These are phyloP conservation scores for Caenorhabditis sp. DNA, from an alignment of 2,888 invertebrate species.

Conservation along the genomic window DNA sequence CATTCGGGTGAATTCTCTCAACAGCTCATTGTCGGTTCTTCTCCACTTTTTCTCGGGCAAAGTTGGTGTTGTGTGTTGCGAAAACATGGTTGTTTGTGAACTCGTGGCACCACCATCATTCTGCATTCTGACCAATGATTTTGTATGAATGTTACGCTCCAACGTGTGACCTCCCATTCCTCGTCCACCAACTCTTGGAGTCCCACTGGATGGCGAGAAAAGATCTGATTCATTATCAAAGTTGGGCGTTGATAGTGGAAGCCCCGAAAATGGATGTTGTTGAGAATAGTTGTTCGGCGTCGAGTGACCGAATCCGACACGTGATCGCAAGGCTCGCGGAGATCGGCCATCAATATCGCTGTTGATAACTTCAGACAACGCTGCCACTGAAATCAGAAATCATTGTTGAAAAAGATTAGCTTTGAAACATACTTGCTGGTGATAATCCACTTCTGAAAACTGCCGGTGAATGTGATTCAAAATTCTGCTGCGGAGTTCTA, in stretches of 20 bases:
- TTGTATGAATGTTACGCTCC: not conserved
- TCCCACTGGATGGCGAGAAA: not conserved
- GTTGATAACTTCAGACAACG: conserved; percentile 25
- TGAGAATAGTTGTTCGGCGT: conserved; percentile 21
- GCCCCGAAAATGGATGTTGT: conserved; percentile 4
- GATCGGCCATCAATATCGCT: conserved; percentile 33
- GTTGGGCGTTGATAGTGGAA: conserved; percentile 28
- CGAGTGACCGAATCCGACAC: conserved; percentile 32
- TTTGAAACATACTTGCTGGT: conserved; percentile 23
- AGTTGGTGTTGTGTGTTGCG: not conserved
- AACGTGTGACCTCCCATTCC: not conserved
- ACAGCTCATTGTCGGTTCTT: conserved; percentile 11
- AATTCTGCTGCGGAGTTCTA: not conserved
- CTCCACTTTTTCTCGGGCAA: conserved; percentile 1
- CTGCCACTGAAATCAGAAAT: conserved; percentile 33
- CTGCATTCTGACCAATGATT: not conserved
- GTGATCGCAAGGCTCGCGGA: conserved; percentile 5
- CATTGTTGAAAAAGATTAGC: not conserved
- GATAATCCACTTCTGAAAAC: conserved; percentile 11
- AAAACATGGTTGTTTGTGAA: not conserved
- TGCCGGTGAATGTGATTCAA: not conserved
- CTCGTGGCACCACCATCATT: too few species aligned
- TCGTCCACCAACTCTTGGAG: not conserved
- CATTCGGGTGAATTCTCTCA: conserved; percentile 38
- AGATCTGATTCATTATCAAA: conserved; percentile 13